phyloP scores from a whole-genome alignment of 2,113 vertebrate species.

The Muntiacus muntjak region DNA sequence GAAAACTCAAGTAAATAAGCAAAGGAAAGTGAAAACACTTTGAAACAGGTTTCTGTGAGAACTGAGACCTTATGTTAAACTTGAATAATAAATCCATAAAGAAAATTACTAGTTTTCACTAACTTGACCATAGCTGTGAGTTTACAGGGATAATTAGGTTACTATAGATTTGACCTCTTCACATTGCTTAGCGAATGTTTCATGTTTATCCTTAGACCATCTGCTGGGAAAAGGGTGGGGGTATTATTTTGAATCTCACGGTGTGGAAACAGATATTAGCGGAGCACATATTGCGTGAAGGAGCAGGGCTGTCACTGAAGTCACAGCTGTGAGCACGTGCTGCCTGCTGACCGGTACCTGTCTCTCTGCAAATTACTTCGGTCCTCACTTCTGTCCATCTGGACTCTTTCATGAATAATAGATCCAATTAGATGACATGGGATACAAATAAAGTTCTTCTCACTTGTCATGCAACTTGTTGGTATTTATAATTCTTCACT shows the following conservation, averaged over 20 bases:
- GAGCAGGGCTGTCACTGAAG: background rate
- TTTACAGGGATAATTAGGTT: background rate
- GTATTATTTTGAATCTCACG: background rate
- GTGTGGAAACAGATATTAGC: background rate
- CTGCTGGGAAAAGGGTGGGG: background rate
- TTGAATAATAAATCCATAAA: background rate
- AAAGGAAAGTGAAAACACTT: background rate
- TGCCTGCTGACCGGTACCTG: background rate
- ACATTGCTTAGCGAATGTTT: background rate
- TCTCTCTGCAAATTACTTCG: background rate
- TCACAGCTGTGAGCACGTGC: background rate
- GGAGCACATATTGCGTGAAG: background rate
- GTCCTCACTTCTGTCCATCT: conserved; percentile 37
- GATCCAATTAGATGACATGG: background rate
- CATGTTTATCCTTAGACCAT: background rate
- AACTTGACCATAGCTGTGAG: background rate
- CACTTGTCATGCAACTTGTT: conserved; percentile 23
- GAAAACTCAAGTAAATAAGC: background rate
- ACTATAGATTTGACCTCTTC: background rate
- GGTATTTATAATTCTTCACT: conserved; percentile 51
- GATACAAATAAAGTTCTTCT: conserved; percentile 40
- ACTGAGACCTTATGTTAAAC: background rate
- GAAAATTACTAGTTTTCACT: background rate
- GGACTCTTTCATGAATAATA: conserved; percentile 55
- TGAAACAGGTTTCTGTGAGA: background rate